phyloP scores from a whole-genome alignment of 2,888 invertebrate species.

The Agriotes lineatus region DNA sequence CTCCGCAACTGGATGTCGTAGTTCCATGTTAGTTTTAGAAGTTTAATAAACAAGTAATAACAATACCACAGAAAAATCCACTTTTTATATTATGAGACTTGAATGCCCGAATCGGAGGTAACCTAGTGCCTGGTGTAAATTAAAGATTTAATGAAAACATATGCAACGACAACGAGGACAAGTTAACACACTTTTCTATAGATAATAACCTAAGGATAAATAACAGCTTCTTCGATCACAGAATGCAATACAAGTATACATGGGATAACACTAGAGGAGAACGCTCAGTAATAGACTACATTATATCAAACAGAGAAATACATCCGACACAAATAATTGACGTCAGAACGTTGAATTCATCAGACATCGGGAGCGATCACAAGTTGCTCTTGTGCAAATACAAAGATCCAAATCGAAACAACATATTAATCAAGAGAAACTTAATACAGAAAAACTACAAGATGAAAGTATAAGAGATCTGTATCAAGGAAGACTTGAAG shows the following conservation, averaged over 20 bases:
- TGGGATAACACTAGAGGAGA: constrained; percentile 1
- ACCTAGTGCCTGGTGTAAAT: neutral
- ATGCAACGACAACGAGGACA: neutral
- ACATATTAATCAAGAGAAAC: no score
- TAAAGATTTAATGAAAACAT: constrained; percentile 7
- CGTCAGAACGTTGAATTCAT: constrained; percentile 14
- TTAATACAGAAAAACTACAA: no score
- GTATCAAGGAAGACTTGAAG: no score
- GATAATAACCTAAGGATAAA: neutral
- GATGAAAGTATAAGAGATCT: no score
- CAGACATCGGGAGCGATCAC: neutral
- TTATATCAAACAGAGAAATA: constrained; percentile 12
- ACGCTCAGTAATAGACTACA: constrained; percentile 12
- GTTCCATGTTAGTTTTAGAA: no score
- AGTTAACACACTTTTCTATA: neutral
- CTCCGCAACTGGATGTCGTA: no score
- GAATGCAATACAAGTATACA: constrained; percentile 11
- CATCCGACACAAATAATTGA: neutral
- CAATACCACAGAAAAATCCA: neutral
- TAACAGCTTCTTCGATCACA: constrained; percentile 3
- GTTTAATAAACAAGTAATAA: no score
- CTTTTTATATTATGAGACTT: constrained; percentile 2
- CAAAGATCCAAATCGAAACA: no score
- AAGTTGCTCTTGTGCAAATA: no score
- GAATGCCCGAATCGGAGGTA: neutral